Percentiles rank a stretch among this genome's conserved stretches.
These are phyloP conservation scores for Nettapus auritus DNA, from an alignment of 2,113 vertebrate species.

Conservation along the genomic window DNA sequence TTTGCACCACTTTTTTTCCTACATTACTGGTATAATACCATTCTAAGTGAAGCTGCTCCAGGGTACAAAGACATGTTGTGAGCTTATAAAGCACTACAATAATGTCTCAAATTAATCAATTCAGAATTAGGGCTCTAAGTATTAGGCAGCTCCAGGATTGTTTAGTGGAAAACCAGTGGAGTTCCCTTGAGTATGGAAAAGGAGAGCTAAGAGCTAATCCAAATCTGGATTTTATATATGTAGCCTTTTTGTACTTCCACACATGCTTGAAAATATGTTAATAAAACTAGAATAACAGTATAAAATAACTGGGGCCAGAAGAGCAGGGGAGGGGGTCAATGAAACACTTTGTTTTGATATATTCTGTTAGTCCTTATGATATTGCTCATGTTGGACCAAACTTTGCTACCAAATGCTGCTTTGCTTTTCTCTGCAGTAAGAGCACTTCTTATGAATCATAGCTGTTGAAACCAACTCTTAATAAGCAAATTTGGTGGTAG, in stretches of 20 bases:
- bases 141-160: background rate
- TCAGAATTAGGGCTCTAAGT: background rate
- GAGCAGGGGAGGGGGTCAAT: background rate
- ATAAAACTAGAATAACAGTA: background rate
- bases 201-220: background rate
- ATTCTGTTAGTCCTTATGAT: background rate
- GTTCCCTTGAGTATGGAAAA: background rate
- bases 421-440: background rate
- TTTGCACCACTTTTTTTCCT: background rate
- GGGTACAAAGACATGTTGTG: background rate
- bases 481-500: slow-evolving; percentile 45
- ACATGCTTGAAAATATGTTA: background rate
- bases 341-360: background rate
- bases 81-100: background rate
- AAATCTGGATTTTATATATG: background rate
- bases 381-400: background rate
- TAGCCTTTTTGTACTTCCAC: background rate
- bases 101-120: background rate
- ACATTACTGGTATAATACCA: background rate
- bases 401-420: background rate
- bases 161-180: background rate
- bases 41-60: background rate
- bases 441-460: background rate
- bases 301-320: background rate
- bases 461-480: slow-evolving; percentile 25